A percentile compares a stretch with the other conserved stretches of the same genome.
Evolutionary conservation across 2,113 vertebrate species (phyloP).

Genomic region (Nesogale talazaci): DNA sequence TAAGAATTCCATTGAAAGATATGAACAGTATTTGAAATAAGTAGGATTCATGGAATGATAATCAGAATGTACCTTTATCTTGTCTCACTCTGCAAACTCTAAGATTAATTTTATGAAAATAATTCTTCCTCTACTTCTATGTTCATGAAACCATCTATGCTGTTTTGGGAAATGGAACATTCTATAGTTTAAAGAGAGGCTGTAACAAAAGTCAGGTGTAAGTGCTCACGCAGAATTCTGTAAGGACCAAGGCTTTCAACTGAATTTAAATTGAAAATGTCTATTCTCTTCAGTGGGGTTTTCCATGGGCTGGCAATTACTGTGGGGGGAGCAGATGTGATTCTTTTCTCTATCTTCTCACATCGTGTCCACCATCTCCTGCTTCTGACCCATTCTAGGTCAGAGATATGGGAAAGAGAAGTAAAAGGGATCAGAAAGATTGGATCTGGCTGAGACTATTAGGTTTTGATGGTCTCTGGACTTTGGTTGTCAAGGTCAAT

Average conservation of each 20-base stretch:
- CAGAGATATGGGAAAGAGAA: background rate
- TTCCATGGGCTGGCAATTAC: too few relatives aligned
- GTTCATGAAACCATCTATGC: background rate
- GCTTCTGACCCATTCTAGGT: background rate
- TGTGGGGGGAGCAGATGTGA: fast-evolving
- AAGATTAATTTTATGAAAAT: background rate
- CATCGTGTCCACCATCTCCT: background rate
- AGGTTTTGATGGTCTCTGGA: background rate
- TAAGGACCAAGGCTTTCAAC: too few relatives aligned
- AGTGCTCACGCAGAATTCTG: too few relatives aligned
- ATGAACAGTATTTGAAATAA: background rate
- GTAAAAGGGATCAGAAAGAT: background rate
- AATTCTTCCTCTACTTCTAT: background rate
- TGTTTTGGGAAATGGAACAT: background rate
- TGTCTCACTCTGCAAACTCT: background rate
- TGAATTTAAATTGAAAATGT: too few relatives aligned
- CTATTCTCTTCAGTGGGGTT: too few relatives aligned
- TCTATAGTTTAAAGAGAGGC: background rate
- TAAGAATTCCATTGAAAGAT: background rate
- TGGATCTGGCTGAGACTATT: too few relatives aligned
- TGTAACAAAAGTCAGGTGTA: too few relatives aligned
- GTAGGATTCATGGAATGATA: background rate
- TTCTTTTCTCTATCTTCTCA: background rate
- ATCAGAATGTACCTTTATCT: background rate
- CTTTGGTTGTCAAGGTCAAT: background rate